Evolutionary conservation across 2,797 vertebrate genomes (phyloP).

Genomic region (Danio choprae): DNA sequence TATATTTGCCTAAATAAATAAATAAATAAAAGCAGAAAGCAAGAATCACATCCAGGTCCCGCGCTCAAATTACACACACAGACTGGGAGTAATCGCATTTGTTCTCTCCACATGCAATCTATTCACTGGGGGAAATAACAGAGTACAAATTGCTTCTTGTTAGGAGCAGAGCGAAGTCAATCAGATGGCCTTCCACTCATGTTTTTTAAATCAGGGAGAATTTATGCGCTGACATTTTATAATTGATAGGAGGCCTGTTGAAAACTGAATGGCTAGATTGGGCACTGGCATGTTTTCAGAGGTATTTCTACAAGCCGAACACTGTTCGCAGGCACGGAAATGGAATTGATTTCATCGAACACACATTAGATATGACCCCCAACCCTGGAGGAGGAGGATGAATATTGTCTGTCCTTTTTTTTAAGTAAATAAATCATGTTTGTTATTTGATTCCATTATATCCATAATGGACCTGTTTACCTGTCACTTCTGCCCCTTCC

Average conservation of each 20-base stretch:
- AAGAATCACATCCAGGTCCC: background rate
- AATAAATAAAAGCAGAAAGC: slow-evolving; percentile 7
- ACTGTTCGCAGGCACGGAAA: slow-evolving; percentile 16
- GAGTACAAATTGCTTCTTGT: slow-evolving; percentile 55
- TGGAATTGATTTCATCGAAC: slow-evolving; percentile 37
- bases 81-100: slow-evolving; percentile 21
- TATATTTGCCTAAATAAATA: slow-evolving; percentile 6
- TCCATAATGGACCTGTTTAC: slow-evolving; percentile 57
- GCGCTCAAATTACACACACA: slow-evolving; percentile 37
- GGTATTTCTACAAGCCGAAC: background rate
- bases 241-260: slow-evolving; percentile 49
- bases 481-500: slow-evolving; percentile 40
- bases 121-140: slow-evolving; percentile 28
- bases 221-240: slow-evolving; percentile 58
- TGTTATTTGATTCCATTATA: slow-evolving; percentile 77
- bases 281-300: slow-evolving; percentile 7
- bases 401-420: slow-evolving; percentile 17
- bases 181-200: slow-evolving; percentile 49
- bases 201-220: slow-evolving; percentile 58
- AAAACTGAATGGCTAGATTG: slow-evolving; percentile 31
- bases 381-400: slow-evolving; percentile 42
- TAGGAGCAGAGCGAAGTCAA: slow-evolving; percentile 46
- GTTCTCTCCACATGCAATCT: slow-evolving; percentile 33
- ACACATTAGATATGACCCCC: slow-evolving; percentile 49
- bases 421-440: slow-evolving; percentile 73